These are phyloP conservation scores for Aspiorhynchus laticeps DNA, from an alignment of 2,113 vertebrate species.

Conservation along the genomic window DNA sequence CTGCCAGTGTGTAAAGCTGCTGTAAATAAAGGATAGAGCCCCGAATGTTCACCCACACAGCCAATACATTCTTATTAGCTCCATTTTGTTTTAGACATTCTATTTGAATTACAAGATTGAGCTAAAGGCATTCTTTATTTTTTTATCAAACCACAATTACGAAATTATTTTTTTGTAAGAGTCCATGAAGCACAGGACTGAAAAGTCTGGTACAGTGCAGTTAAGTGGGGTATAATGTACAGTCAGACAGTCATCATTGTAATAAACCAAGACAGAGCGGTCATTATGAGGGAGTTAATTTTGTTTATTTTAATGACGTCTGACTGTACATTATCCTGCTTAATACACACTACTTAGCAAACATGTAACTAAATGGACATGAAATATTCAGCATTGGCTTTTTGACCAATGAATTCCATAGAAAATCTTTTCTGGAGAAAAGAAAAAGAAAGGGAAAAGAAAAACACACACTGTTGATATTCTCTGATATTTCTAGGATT, in stretches of 20 bases:
- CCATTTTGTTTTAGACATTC: slow-evolving; percentile 42
- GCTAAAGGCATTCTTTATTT: neutral
- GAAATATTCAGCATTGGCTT: neutral
- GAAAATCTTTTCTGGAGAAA: neutral
- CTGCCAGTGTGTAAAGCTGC: slow-evolving; percentile 36
- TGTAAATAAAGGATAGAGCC: slow-evolving; percentile 44
- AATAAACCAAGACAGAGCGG: neutral
- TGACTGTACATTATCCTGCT: neutral
- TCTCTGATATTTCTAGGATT: neutral
- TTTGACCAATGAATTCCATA: neutral
- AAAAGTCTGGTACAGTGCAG: neutral
- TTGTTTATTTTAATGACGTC: neutral
- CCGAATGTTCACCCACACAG: neutral
- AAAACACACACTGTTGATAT: neutral
- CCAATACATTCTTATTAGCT: slow-evolving; percentile 28
- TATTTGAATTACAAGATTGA: neutral
- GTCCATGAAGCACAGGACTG: neutral
- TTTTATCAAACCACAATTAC: neutral
- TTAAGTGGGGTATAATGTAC: neutral
- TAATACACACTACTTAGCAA: neutral
- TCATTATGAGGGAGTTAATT: neutral
- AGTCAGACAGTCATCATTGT: neutral
- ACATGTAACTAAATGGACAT: neutral
- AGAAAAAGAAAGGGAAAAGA: neutral
- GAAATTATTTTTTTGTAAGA: neutral